These are phyloP conservation scores for Cynopterus sphinx DNA, from an alignment of 2,797 vertebrate genomes.

Conservation along the genomic window DNA sequence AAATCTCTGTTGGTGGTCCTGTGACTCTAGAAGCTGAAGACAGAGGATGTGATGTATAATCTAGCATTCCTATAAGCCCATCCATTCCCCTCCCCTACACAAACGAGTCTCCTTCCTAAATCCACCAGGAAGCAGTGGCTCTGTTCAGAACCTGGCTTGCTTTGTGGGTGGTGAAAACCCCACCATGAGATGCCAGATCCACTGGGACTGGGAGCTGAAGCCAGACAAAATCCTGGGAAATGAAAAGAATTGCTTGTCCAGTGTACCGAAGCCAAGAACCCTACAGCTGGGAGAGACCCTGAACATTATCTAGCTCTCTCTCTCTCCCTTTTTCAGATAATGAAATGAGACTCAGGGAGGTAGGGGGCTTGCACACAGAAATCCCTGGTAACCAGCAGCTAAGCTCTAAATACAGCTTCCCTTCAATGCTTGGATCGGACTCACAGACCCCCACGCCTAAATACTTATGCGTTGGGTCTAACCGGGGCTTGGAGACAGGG, in stretches of 20 bases:
- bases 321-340: background rate
- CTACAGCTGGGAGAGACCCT: background rate
- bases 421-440: background rate
- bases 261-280: background rate
- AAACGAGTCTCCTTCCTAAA: conserved; percentile 25
- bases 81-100: background rate
- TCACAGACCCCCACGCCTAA: background rate
- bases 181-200: background rate
- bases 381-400: conserved; percentile 45
- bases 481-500: background rate
- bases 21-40: background rate
- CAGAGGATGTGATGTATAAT: background rate
- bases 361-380: conserved; percentile 5
- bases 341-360: conserved; percentile 23
- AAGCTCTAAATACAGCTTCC: conserved; percentile 48
- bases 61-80: conserved; percentile 36
- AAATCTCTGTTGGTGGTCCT: conserved; percentile 69
- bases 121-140: conserved; percentile 40
- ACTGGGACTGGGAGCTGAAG: conserved; percentile 23
- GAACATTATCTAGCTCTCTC: background rate
- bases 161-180: conserved; percentile 37
- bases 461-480: conserved; percentile 15
- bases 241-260: conserved; percentile 9
- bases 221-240: conserved; percentile 52
- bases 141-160: background rate